A percentile compares a stretch with the other conserved stretches of the same genome.
These are phyloP conservation scores for Stichodactyla helianthus DNA, from an alignment of 64 coral and sea anemone species.

Conservation along the genomic window DNA sequence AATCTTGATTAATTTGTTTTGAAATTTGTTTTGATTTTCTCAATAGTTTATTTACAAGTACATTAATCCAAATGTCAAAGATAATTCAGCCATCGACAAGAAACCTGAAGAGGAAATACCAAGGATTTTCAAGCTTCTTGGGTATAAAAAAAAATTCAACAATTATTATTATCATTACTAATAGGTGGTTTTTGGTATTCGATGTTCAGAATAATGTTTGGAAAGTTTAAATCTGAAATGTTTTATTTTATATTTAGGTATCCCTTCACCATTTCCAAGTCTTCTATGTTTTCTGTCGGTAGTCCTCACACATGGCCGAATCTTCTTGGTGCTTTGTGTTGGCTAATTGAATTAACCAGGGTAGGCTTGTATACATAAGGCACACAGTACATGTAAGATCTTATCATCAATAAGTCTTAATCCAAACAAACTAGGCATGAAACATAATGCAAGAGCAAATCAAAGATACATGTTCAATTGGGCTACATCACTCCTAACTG, in stretches of 20 bases:
- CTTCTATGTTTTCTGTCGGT: slow-evolving; percentile 82
- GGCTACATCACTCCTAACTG: no score
- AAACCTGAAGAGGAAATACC: slow-evolving; percentile 96
- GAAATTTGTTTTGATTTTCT: neutral
- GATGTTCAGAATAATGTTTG: no score
- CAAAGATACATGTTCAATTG: no score
- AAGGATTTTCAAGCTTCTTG: slow-evolving; percentile 81
- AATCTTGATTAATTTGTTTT: neutral
- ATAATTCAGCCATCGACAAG: slow-evolving; percentile 60
- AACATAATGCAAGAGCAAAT: no score
- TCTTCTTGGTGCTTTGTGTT: slow-evolving; percentile 85
- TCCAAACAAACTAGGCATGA: no score
- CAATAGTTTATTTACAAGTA: slow-evolving; percentile 84
- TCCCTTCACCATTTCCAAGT: slow-evolving; percentile 92
- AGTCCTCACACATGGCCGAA: slow-evolving; percentile 97
- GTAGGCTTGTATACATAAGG: slow-evolving; percentile 2
- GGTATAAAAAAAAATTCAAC: slow-evolving; percentile 34
- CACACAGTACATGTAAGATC: no score
- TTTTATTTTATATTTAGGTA: slow-evolving; percentile 40
- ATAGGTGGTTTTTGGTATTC: no score
- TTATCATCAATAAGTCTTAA: no score
- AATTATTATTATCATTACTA: neutral
- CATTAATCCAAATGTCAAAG: slow-evolving; percentile 57
- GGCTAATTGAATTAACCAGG: slow-evolving; percentile 90
- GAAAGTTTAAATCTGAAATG: neutral